Evolutionary conservation across 1,140 invertebrate genomes (phyloP), one percentile per base, ranked within the genome.

Genomic region (Triops longicaudatus): DNA sequence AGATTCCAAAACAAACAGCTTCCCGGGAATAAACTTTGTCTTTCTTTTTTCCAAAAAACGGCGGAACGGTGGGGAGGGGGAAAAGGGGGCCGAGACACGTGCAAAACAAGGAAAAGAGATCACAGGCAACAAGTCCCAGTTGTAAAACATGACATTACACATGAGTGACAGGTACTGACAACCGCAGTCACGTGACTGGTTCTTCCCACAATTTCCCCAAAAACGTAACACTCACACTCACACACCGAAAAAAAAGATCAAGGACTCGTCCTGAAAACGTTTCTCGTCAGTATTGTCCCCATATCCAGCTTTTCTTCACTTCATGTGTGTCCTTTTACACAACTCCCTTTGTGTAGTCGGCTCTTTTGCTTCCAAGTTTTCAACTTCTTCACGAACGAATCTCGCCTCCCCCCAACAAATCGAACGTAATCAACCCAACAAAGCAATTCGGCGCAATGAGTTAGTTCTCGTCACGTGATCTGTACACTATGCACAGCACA

Each of bases 101-200:
- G 50, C 50, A 63, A 63, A 63, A 63, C 50, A 63, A 63, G 50
- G 50, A 63, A 63, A 63, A 63, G 50, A 63, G 50, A 63, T 63
- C 50, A 63, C 50, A 63, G 50, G 50, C 50, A 63, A 63, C 50
- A 63, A 63, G 50, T 63, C 50, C 50, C 50, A 63, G 50, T 63
- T 63, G 50, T 63, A 63, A 63, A 63, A 63, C 50, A 63, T 63
- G 50, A 63, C 50, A 22, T 63, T 63, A 63, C 50, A 63, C 50
- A 63, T 63, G 50, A 63, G 50, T 63, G 50, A 63, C 50, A 63
- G 50, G 50, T 63, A 63, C 50, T 63, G 50, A 63, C 50, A 63
- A 63, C 50, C 50, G 50, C 50, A 63, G 50, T 63, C 50, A 63
- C 50, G 14, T 63, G 50, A 63, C 50, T 63, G 50, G 50, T 22